phyloP scores from a whole-genome alignment of 2,888 invertebrate species.

The Deroplatys truncata region DNA sequence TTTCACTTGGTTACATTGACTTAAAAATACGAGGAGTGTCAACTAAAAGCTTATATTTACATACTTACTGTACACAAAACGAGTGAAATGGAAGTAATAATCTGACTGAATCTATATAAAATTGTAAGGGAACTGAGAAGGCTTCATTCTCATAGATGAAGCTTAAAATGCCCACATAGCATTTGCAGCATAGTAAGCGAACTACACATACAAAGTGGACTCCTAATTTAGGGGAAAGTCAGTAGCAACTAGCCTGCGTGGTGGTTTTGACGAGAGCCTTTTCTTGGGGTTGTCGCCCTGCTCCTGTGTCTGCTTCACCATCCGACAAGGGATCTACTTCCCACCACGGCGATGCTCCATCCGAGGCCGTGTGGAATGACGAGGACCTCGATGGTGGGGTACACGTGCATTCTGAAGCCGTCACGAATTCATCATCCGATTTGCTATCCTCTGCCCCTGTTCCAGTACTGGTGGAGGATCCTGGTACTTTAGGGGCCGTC shows the following conservation, averaged over 20 bases:
- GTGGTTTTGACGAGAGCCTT: slow-evolving; percentile 21
- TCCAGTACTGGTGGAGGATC: not conserved
- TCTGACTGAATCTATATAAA: too few relatives aligned
- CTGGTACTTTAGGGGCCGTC: not conserved
- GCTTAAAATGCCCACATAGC: too few relatives aligned
- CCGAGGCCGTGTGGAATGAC: slow-evolving; percentile 65
- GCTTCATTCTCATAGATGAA: too few relatives aligned
- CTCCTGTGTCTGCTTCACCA: slow-evolving; percentile 23
- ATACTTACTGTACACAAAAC: too few relatives aligned
- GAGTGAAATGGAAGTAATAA: too few relatives aligned
- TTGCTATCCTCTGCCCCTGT: slow-evolving; percentile 36
- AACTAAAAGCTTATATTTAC: too few relatives aligned
- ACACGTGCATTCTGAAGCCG: slow-evolving; percentile 63
- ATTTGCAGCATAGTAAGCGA: too few relatives aligned
- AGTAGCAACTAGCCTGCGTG: slow-evolving; percentile 19
- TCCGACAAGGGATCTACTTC: slow-evolving; percentile 44
- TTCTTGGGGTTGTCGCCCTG: slow-evolving; percentile 43
- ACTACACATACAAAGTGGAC: too few relatives aligned
- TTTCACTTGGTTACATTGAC: too few relatives aligned
- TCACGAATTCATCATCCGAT: slow-evolving; percentile 60
- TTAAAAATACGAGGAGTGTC: too few relatives aligned
- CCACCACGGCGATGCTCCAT: slow-evolving; percentile 55
- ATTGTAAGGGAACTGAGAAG: too few relatives aligned
- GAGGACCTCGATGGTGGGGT: slow-evolving; percentile 63
- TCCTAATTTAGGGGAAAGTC: not conserved